Evolutionary conservation across 2,888 invertebrate species (phyloP).

Genomic region (Seira ritae): DNA sequence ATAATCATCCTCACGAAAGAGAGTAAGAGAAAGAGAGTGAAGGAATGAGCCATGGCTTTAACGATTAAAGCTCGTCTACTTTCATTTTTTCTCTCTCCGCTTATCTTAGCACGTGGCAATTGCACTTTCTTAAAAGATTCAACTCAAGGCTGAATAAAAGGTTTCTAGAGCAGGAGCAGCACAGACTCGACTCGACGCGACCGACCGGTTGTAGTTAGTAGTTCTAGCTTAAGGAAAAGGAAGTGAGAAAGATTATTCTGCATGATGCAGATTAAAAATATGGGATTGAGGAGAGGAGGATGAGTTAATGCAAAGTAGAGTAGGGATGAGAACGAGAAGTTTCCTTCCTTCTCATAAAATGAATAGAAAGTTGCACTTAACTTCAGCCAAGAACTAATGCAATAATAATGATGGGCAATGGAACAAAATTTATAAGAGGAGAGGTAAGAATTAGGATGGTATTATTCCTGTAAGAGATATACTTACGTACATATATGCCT

Average conservation of each 20-base stretch:
- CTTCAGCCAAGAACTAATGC: too few species aligned
- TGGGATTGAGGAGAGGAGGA: slow-evolving; percentile 13
- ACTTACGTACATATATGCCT: too few species aligned
- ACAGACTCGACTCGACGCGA: too few species aligned
- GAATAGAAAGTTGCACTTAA: neutral
- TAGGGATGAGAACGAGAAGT: neutral
- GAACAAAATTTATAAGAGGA: too few species aligned
- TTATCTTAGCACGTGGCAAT: slow-evolving; percentile 16
- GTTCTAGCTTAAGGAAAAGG: neutral
- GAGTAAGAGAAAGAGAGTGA: neutral
- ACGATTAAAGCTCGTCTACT: slow-evolving; percentile 32
- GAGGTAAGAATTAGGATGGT: too few species aligned
- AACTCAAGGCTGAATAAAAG: too few species aligned
- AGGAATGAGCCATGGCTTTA: slow-evolving; percentile 44
- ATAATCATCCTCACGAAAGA: neutral
- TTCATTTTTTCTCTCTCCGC: neutral
- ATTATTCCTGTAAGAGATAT: too few species aligned
- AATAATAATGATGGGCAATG: too few species aligned
- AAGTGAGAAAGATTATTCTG: neutral
- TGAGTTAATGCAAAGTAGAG: slow-evolving; percentile 34
- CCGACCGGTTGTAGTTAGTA: neutral
- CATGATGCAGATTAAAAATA: slow-evolving; percentile 22
- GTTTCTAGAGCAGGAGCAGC: too few species aligned
- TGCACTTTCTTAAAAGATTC: too few species aligned
- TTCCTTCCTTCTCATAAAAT: slow-evolving; percentile 6